Evolutionary conservation across 2,888 invertebrate genomes (phyloP).

Genomic region (Eubasilissa splendida): DNA sequence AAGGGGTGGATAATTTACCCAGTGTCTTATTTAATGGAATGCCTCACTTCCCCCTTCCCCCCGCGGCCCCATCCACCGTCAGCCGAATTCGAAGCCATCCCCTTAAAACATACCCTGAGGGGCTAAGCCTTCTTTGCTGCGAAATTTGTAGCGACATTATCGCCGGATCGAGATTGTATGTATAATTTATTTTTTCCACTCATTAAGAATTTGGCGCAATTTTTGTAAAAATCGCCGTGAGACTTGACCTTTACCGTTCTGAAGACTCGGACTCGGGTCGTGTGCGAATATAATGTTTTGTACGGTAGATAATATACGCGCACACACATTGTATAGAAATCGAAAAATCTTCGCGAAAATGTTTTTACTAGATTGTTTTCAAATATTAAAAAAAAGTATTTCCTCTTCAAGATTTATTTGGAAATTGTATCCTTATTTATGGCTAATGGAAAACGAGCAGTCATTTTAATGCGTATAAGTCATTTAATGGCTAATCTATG

Average conservation of each 20-base stretch:
- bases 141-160: conserved; percentile 57
- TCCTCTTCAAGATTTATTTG: background rate
- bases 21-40: conserved; percentile 59
- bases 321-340: too few relatives aligned
- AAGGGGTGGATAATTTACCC: conserved; percentile 57
- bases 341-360: too few relatives aligned
- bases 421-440: conserved; percentile 54
- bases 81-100: conserved; percentile 38
- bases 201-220: conserved; percentile 24
- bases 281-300: too few relatives aligned
- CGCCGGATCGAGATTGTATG: conserved; percentile 40
- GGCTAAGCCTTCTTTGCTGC: conserved; percentile 55
- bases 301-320: too few relatives aligned
- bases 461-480: conserved; percentile 56
- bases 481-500: conserved; percentile 58
- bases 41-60: conserved; percentile 49
- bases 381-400: conserved; percentile 30
- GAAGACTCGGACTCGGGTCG: too few relatives aligned
- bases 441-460: conserved; percentile 41
- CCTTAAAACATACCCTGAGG: conserved; percentile 32
- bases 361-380: too few relatives aligned
- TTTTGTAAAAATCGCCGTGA: background rate
- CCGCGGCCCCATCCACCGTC: conserved; percentile 31
- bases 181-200: conserved; percentile 27
- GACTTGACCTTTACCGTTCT: background rate